Conservation (phyloP, 2,113 vertebrate species). For the Promerops cafer region DNA sequence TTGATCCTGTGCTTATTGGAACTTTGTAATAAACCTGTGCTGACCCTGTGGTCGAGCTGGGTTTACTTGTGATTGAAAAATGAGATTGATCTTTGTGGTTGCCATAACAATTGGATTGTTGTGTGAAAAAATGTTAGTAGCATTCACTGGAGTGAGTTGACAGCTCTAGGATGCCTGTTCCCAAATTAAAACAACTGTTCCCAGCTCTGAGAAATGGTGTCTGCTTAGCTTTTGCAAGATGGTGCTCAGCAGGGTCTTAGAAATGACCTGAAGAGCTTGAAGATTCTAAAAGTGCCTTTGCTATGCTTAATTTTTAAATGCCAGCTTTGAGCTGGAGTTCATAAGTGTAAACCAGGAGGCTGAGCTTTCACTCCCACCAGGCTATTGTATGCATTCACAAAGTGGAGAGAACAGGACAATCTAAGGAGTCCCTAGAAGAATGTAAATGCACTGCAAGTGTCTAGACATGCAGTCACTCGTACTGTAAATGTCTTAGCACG, state of each 20-base stretch:
- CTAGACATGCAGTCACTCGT: conserved; percentile 64
- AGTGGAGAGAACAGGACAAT: conserved; percentile 53
- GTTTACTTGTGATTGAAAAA: conserved; percentile 61
- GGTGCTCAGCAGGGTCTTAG: conserved; percentile 54
- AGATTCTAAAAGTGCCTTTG: conserved; percentile 52
- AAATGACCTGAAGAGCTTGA: conserved; percentile 26
- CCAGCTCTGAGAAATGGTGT: conserved; percentile 65
- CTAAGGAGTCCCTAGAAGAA: conserved; percentile 51
- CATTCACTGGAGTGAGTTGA: conserved; percentile 53
- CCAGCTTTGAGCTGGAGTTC: conserved; percentile 58
- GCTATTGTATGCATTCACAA: conserved; percentile 60
- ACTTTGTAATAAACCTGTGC: background rate
- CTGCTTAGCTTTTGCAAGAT: conserved; percentile 54
- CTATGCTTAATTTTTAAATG: conserved; percentile 58
- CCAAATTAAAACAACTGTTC: conserved; percentile 64
- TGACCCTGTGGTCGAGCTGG: background rate
- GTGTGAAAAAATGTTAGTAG: conserved; percentile 63
- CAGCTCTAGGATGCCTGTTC: conserved; percentile 59
- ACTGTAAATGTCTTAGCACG: conserved; percentile 1
- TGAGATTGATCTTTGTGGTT: conserved; percentile 66
- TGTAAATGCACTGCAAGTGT: conserved; percentile 58
- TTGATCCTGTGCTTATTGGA: conserved; percentile 23
- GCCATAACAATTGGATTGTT: conserved; percentile 69
- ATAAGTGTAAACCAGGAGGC: conserved; percentile 52
- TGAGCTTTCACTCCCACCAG: conserved; percentile 26